Evolutionary conservation across 2,888 invertebrate species (phyloP), one percentile per base, ranked within the genome.

Genomic region (Mystacides longicornis): DNA sequence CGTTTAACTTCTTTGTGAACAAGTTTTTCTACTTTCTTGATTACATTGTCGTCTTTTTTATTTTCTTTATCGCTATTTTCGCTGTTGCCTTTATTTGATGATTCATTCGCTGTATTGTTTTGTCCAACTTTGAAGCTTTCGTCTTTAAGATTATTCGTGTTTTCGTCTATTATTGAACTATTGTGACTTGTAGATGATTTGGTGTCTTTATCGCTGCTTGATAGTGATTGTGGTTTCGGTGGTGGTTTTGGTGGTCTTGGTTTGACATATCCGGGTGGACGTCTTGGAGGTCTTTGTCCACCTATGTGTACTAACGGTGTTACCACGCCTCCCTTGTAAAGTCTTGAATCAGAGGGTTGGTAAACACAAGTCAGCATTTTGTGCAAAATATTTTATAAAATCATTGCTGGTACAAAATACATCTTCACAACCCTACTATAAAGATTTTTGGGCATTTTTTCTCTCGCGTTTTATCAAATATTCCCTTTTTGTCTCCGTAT

Each of bases 351-450:
- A 63, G 78, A 73, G 59, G 82, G 82, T 68, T 83, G 83, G 69
- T 83, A 83, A 64, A 83, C 82, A 73, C 83, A 83, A 66, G 82
- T 82, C 74, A 83, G 74, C 83, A 83, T 83, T 37, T 49, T 56
- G 46, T 46, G 49, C 19, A 49, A 43, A 48, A 23, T 45, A 14
- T n/a, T n/a, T n/a, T n/a, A n/a, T n/a, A n/a, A n/a, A n/a, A n/a
- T n/a, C n/a, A n/a, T n/a, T n/a, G n/a, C n/a, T n/a, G n/a, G n/a
- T n/a, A n/a, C n/a, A n/a, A n/a, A n/a, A n/a, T n/a, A n/a, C n/a
- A n/a, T n/a, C n/a, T n/a, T n/a, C n/a, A n/a, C n/a, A n/a, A n/a
- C n/a, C n/a, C n/a, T n/a, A n/a, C n/a, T n/a, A n/a, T n/a, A n/a
- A n/a, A n/a, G n/a, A n/a, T n/a, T n/a, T n/a, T n/a, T n/a, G n/a